Evolutionary conservation across 2,888 invertebrate genomes (phyloP), one percentile per base, ranked within the genome.

Genomic region (Polydrusus tereticollis): DNA sequence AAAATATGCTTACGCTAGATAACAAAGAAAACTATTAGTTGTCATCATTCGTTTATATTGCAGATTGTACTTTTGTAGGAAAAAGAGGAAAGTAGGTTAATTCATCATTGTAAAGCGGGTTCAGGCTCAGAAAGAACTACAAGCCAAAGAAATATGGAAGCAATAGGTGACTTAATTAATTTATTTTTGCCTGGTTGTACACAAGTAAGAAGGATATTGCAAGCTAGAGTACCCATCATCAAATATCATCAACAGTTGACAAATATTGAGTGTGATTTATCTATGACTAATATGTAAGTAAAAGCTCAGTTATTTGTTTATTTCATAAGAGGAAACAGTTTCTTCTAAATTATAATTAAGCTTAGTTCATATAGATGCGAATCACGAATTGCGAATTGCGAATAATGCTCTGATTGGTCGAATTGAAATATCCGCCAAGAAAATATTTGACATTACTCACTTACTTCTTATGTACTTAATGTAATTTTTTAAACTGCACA

Each of bases 191-290:
- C 95, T 0, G 95, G 95, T 12, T 90, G 92, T 71, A 83, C 86
- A 1, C 89, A 92, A 77, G 90, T 95, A 16, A 86, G 89, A 73
- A 88, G 91, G 75, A 94, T 97, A 78, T 86, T 96, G 36, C 90
- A 93, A 80, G 97, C 97, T 0, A 87, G 95, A 38, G 94, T 97
- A 50, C 97, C 97, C 5, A 97, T 98, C 76, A 90, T 97, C 64
- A 96, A 96, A 85, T 97, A 92, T 82, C 87, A 89, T 75, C 94
- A 96, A 81, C 89, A 90, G 59, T 87, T 92, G 69, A 90, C 94
- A 0, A 91, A 90, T 59, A 84, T 97, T 50, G 94, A 96, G 76
- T 94, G 95, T 82, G 97, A 98, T 84, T 86, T 97, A 20, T 93
- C 94, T 52, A 91, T 93, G 86, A 89, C 90, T 60, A 95, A 95